Base-by-base conservation (phyloP, 2,888 invertebrate species). In the Vanessa cardui region DNA sequence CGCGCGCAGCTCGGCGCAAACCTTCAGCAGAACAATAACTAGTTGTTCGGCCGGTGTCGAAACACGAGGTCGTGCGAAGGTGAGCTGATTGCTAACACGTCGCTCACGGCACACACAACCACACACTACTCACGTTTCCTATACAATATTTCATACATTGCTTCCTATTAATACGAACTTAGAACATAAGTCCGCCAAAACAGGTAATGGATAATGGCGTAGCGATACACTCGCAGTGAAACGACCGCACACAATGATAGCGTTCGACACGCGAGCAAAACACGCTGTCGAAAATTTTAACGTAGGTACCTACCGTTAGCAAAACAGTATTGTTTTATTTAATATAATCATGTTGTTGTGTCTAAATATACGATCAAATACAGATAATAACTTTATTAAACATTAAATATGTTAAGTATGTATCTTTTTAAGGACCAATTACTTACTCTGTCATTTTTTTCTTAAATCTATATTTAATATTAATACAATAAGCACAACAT, bases 41-140 rank as follows among this genome's bases (percentile, higher is more conserved):
- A 86, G 85, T 84, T 83, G 84, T 84, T 77, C 78, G 82, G 77
- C 79, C 81, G 81, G 80, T 89, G 89, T 89, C 86, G 90, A 91
- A 87, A 89, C 88, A 79, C 90, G 92, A 91, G 92, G 92, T 92
- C 92, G 89, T 79, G 77, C 87, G 90, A 90, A 92, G 91, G 92
- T 92, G 91, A 92, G 79, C 81, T 84, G 84, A 86, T 82, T 81
- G 85, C 86, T 87, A 87, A 89, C 88, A 85, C 85, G 81, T 78
- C 81, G 79, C 83, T 85, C 90, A 89, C 88, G 86, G 85, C 63
- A 52, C 72, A 71, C 72, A 68, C 73, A 65, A 68, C 60, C 3
- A 39, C 12, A 62, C 26, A 62, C 39, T 39, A 39, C 44, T 39
- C 58, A 26, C 12, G 18, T 33, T 50, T 44, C 26, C 20, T 7